Evolutionary conservation across 2,113 vertebrate species (phyloP).

Genomic region (Rostratula benghalensis): DNA sequence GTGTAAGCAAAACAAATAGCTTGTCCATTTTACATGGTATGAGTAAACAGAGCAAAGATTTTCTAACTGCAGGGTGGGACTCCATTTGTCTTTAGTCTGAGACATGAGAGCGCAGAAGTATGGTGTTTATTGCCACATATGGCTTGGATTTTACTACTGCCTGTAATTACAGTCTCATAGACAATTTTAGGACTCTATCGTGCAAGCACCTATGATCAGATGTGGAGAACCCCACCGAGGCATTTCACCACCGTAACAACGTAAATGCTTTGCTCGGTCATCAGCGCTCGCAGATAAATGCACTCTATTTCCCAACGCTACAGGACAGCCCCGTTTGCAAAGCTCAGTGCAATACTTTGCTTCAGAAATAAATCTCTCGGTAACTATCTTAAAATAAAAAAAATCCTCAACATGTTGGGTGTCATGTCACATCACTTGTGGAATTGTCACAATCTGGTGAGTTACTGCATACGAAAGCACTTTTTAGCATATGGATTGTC

Average conservation of each 20-base stretch:
- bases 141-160: conserved; percentile 50
- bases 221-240: not conserved
- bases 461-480: conserved; percentile 43
- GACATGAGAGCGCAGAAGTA: conserved; percentile 46
- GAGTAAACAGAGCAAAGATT: conserved; percentile 45
- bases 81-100: conserved; percentile 51
- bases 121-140: conserved; percentile 58
- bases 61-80: conserved; percentile 28
- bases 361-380: conserved; percentile 46
- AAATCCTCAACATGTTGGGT: conserved; percentile 54
- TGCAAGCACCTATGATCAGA: conserved; percentile 33
- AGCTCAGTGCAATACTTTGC: not conserved
- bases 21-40: conserved; percentile 33
- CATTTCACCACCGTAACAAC: not conserved
- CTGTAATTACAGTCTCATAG: conserved; percentile 31
- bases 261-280: not conserved
- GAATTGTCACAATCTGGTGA: conserved; percentile 66
- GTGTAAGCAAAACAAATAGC: conserved; percentile 4
- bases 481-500: conserved; percentile 60
- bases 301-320: not conserved
- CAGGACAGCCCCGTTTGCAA: conserved; percentile 29
- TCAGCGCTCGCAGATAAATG: conserved; percentile 11
- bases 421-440: conserved; percentile 57
- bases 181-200: not conserved
- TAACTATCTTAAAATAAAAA: conserved; percentile 56